Evolutionary conservation across 2,888 invertebrate species (phyloP), one percentile per base, ranked within the genome.

Genomic region (Trachelus iudaicus): DNA sequence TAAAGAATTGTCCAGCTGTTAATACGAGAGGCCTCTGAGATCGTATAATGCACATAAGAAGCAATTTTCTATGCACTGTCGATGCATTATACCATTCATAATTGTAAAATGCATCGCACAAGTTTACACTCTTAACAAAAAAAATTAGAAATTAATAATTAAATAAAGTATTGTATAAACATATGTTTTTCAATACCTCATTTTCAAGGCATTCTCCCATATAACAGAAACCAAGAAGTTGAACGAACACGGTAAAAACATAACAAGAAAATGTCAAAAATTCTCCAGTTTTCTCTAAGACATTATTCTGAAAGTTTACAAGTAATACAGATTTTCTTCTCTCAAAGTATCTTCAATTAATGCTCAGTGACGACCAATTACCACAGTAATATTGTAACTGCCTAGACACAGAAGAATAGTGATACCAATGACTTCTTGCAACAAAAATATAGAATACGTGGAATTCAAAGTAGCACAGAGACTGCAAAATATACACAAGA

Each of bases 1-100:
- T 92, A 82, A 93, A 93, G 83, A 93, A 90, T 85, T 93, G 93
- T 11, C 93, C 93, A 71, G 93, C 93, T 0, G 92, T 92, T 3
- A 93, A 92, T 69, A 88, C 87, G 77, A 93, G 86, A 1, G 93
- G 93, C 9, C 89, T 90, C 79, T 93, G 92, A 88, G 92, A 92
- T 78, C 93, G 90, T 80, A 93, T 92, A 82, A 92, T 85, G 77
- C 93, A 92, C 75, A 93, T 90, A n/a, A 92, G 89, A 69, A 93
- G 83, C 78, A 89, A 90, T 85, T 90, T 90, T 75, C 88, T 89
- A n/a, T 89, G 89, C 69, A 89, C 89, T n/a, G 88, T 85, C 79
- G 92, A 89, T 31, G 85, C 84, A 9, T 89, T 87, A 71, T 90
- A 78, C 93, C 93, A 93, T 3, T 92, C 91, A 0, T 92, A 90